phyloP scores from a whole-genome alignment of 2,888 invertebrate species.

The Orchesellides sinensis region DNA sequence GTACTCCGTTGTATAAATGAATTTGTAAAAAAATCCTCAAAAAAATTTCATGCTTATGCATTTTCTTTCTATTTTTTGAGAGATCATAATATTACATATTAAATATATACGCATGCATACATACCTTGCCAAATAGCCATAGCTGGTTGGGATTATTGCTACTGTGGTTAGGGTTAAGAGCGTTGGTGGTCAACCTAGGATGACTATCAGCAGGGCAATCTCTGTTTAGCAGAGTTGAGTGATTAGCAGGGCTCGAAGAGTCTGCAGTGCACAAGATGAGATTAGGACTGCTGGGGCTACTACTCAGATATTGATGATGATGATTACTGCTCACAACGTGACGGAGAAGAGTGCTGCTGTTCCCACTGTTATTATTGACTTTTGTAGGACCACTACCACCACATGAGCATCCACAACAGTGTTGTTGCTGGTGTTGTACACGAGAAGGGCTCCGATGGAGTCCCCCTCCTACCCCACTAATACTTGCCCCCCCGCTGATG shows the following conservation, averaged over 20 bases:
- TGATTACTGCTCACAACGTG: conserved; percentile 43
- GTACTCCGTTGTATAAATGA: conserved; percentile 38
- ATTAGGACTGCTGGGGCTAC: background rate
- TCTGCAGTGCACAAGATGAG: no score
- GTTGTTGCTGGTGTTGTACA: conserved; percentile 28
- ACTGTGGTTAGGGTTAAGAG: conserved; percentile 38
- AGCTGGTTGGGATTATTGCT: conserved; percentile 45
- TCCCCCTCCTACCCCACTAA: background rate
- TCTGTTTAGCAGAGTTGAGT: conserved; percentile 40
- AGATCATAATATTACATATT: background rate
- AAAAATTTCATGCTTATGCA: conserved; percentile 54
- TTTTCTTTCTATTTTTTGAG: conserved; percentile 17
- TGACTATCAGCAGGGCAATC: conserved; percentile 64
- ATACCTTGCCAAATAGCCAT: conserved; percentile 64
- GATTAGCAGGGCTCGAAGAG: no score
- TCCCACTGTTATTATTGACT: background rate
- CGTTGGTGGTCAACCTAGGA: conserved; percentile 60
- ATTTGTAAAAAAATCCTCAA: conserved; percentile 10
- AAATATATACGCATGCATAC: background rate
- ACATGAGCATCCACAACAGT: conserved; percentile 56
- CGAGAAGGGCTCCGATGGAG: conserved; percentile 44
- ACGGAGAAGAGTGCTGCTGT: conserved; percentile 48
- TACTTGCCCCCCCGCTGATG: conserved; percentile 32
- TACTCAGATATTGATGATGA: background rate
- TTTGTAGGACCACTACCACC: conserved; percentile 16